These are phyloP conservation scores for Spicauda simplicius DNA, from an alignment of 2,888 invertebrate genomes.

Conservation along the genomic window DNA sequence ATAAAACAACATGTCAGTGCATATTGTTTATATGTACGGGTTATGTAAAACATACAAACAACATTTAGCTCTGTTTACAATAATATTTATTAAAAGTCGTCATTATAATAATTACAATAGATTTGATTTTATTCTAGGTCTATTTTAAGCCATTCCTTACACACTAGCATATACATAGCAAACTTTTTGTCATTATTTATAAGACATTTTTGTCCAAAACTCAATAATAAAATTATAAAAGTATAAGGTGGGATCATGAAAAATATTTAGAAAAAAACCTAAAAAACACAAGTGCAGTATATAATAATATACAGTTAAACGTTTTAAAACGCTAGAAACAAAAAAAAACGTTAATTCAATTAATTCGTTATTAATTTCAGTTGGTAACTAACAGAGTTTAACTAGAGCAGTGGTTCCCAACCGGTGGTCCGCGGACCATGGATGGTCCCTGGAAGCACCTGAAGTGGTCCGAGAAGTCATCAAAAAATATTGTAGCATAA, in stretches of 20 bases:
- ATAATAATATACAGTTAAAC: background rate
- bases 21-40: background rate
- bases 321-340: background rate
- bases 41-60: too few relatives aligned
- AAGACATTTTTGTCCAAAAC: background rate
- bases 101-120: background rate
- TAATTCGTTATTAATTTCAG: slow-evolving; percentile 34
- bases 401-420: too few relatives aligned
- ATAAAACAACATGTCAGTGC: background rate
- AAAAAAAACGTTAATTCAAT: slow-evolving; percentile 1
- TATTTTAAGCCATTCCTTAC: too few relatives aligned
- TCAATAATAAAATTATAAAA: background rate
- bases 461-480: too few relatives aligned
- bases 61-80: too few relatives aligned
- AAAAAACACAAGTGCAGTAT: background rate
- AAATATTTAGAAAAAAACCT: slow-evolving; percentile 4
- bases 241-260: slow-evolving; percentile 22
- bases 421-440: too few relatives aligned
- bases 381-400: slow-evolving; percentile 30
- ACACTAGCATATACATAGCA: too few relatives aligned
- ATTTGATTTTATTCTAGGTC: too few relatives aligned
- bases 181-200: background rate
- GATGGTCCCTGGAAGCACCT: too few relatives aligned
- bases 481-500: too few relatives aligned
- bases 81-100: background rate